Conservation (phyloP, 1,140 invertebrate species). For the Cyrtorhinus lividipennis region DNA sequence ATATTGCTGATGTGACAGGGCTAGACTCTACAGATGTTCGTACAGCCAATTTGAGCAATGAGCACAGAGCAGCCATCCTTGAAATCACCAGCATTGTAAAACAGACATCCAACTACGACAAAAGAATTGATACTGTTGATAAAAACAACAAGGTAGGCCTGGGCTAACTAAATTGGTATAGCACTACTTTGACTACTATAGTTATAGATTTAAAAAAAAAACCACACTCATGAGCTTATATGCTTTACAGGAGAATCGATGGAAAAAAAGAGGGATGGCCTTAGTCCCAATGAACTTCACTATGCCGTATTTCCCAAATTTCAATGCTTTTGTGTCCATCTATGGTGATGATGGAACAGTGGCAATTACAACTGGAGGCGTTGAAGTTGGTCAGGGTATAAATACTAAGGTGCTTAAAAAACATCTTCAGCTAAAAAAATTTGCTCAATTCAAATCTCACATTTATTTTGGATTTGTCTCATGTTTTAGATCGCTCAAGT, state of each 20-base stretch:
- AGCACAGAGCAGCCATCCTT: constrained; percentile 28
- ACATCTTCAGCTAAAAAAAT: neutral
- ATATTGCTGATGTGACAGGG: constrained; percentile 47
- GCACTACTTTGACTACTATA: too few species aligned
- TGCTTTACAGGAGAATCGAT: constrained; percentile 53
- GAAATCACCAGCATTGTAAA: constrained; percentile 41
- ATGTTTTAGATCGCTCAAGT: constrained; percentile 51
- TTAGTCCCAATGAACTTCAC: constrained; percentile 73
- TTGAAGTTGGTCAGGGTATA: constrained; percentile 91
- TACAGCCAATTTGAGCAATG: constrained; percentile 39
- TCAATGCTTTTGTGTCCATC: constrained; percentile 65
- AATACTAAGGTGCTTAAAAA: constrained; percentile 60
- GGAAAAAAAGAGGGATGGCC: constrained; percentile 73
- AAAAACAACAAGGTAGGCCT: constrained; percentile 49
- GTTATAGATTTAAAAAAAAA: too few species aligned
- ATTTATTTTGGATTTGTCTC: constrained; percentile 1
- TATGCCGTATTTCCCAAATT: constrained; percentile 62
- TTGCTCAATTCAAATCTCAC: too few species aligned
- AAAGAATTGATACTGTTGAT: constrained; percentile 37
- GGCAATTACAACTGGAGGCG: constrained; percentile 71
- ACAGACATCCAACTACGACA: constrained; percentile 42
- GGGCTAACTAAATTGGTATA: too few species aligned
- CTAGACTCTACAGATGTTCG: constrained; percentile 52
- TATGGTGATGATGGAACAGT: constrained; percentile 83
- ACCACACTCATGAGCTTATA: too few species aligned